phyloP scores from a whole-genome alignment of 2,888 invertebrate genomes.

The Lepidonotus clava region DNA sequence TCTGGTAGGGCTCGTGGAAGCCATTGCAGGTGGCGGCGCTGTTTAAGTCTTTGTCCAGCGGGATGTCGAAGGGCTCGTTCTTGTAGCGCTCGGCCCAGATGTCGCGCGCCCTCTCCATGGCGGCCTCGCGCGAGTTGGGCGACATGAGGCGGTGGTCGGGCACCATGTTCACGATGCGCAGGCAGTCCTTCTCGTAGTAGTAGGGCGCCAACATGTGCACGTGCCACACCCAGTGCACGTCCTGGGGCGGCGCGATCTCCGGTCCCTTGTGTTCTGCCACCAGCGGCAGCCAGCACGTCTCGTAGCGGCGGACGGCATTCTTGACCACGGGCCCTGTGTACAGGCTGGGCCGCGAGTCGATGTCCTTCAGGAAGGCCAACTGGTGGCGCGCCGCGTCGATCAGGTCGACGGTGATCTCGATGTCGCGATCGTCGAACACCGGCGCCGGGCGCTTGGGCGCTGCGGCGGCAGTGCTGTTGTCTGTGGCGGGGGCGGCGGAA shows the following conservation, averaged over 20 bases:
- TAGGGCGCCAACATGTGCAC: conserved; percentile 79
- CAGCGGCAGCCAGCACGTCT: conserved; percentile 81
- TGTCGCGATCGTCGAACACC: conserved; percentile 57
- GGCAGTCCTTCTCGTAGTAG: conserved; percentile 75
- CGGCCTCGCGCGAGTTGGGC: conserved; percentile 71
- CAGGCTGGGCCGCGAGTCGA: conserved; percentile 69
- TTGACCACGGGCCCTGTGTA: conserved; percentile 77
- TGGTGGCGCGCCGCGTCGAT: conserved; percentile 67
- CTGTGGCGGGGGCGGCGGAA: neutral
- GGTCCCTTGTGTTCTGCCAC: conserved; percentile 74
- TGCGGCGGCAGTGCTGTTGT: neutral
- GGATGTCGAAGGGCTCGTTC: conserved; percentile 71
- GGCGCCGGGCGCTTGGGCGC: neutral
- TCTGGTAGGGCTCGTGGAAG: conserved; percentile 36
- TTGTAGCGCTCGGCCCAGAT: conserved; percentile 75
- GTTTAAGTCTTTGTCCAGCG: conserved; percentile 55
- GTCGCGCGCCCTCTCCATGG: conserved; percentile 70
- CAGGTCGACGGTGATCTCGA: conserved; percentile 68
- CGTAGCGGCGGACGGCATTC: conserved; percentile 81
- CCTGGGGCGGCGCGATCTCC: conserved; percentile 80
- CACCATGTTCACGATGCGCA: conserved; percentile 71
- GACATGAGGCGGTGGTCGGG: conserved; percentile 80
- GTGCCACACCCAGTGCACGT: conserved; percentile 82
- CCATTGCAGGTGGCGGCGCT: neutral
- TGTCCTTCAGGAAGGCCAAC: conserved; percentile 70